Evolutionary conservation across 2,113 vertebrate species (phyloP), one percentile per base, ranked within the genome.

Genomic region (Chaetodon auriga): DNA sequence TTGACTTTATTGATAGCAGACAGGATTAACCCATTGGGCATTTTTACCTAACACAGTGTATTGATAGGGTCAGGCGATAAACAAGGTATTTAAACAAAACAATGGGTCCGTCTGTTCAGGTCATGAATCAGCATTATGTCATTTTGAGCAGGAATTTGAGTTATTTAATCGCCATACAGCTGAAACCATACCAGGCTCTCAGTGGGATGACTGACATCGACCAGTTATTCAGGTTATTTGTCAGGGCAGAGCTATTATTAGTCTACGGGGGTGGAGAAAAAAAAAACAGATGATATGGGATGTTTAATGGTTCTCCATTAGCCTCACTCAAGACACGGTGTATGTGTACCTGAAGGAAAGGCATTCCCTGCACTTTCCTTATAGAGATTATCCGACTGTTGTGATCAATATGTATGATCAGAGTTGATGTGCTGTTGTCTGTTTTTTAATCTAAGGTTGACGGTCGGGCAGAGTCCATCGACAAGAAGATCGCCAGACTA

Each of bases 401-500:
- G 41, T 65, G 9, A 57, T 25, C 48, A 30, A 30, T 30, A 30
- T 30, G 30, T 23, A 0, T 25, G 19, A 11, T 38, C 63, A 43
- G 21, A 11, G 69, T 10, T 45, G 2, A 64, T 48, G 48, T 45
- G 13, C 5, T 70, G 19, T 41, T 75, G n/a, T 69, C 4, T 76
- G 53, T 75, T 62, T 76, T 79, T 57, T 65, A 2, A 69, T 35
- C 60, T 18, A 25, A 99, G 98, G 98, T 99, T 87, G 98, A 99
- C 82, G 95, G 96, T 81, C 96, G 98, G 85, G 83, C 97, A 19
- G 98, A 99, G 71, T 99, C 98, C 0, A 93, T 98, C 82, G 98
- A 99, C 82, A 99, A 99, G 95, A 99, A 99, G 92, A 97, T 99
- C 5, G 91, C 96, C 66, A 96, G 95, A 70, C 95, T 99, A 66